A percentile compares a stretch with the other conserved stretches of the same genome.
These are phyloP conservation scores for Stenichneumon culpator DNA, from an alignment of 2,888 invertebrate genomes.

Conservation along the genomic window DNA sequence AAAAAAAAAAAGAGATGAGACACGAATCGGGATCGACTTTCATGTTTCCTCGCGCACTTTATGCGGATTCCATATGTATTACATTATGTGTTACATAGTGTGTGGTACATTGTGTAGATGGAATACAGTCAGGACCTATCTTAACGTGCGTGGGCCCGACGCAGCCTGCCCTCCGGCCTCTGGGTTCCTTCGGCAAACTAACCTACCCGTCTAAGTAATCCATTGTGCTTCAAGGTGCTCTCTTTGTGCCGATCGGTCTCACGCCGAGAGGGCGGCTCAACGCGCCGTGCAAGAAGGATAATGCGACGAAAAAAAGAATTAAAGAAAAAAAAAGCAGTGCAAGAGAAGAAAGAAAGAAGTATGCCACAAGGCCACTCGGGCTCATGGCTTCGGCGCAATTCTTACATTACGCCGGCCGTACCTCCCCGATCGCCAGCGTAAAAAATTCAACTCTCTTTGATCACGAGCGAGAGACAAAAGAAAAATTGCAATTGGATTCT, in stretches of 20 bases:
- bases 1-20: background rate
- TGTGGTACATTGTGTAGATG: slow-evolving; percentile 16
- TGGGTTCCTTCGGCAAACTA: slow-evolving; percentile 81
- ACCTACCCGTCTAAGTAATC: slow-evolving; percentile 83
- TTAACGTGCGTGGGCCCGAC: slow-evolving; percentile 81
- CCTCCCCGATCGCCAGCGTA: background rate
- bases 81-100: slow-evolving; percentile 22
- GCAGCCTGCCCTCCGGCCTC: slow-evolving; percentile 72
- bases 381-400: slow-evolving; percentile 74
- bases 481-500: background rate
- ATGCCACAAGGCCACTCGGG: slow-evolving; percentile 81
- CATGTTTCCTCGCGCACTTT: slow-evolving; percentile 51
- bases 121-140: slow-evolving; percentile 81
- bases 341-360: slow-evolving; percentile 71
- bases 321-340: slow-evolving; percentile 52
- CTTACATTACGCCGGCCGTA: slow-evolving; percentile 53
- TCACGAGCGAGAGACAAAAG: background rate
- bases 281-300: slow-evolving; percentile 71
- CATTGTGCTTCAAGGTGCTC: slow-evolving; percentile 81
- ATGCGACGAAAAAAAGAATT: slow-evolving; percentile 25
- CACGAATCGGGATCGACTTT: slow-evolving; percentile 47
- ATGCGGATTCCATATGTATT: slow-evolving; percentile 37
- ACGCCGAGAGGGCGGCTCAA: slow-evolving; percentile 75
- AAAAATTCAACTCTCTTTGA: background rate
- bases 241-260: slow-evolving; percentile 81